phyloP scores from a whole-genome alignment of 2,113 vertebrate genomes.

The Zapus hudsonius region DNA sequence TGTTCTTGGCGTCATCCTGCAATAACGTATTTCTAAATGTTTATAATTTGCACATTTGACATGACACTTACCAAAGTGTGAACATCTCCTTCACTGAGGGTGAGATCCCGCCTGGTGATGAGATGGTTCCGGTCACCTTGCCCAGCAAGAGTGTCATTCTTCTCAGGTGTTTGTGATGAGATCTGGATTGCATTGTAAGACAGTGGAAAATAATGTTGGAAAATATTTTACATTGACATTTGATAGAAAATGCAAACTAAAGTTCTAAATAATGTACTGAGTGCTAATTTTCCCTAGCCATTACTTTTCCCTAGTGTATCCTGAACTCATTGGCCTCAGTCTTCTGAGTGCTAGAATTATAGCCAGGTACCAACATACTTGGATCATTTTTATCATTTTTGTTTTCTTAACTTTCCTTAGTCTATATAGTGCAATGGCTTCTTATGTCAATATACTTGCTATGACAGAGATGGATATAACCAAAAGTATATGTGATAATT shows the following conservation, averaged over 20 bases:
- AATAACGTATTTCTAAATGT: constrained; percentile 48
- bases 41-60: not conserved
- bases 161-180: constrained; percentile 83
- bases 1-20: constrained; percentile 29
- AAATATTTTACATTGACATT: not conserved
- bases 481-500: not conserved
- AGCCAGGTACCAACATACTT: not conserved
- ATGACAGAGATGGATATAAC: not conserved
- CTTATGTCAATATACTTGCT: not conserved
- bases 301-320: not conserved
- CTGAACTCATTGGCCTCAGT: not conserved
- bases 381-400: not conserved
- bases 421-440: not conserved
- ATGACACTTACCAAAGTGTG: constrained; percentile 89
- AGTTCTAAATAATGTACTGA: not conserved
- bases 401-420: constrained; percentile 3
- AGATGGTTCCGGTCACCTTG: constrained; percentile 84
- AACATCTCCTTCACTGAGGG: constrained; percentile 83
- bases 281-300: not conserved
- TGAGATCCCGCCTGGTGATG: constrained; percentile 87
- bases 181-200: constrained; percentile 70
- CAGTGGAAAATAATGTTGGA: not conserved
- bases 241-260: constrained; percentile 30
- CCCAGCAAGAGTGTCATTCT: constrained; percentile 84
- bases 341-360: not conserved